Base-by-base conservation (phyloP, 2,797 vertebrate species). In the Loris lydekkerianus region DNA sequence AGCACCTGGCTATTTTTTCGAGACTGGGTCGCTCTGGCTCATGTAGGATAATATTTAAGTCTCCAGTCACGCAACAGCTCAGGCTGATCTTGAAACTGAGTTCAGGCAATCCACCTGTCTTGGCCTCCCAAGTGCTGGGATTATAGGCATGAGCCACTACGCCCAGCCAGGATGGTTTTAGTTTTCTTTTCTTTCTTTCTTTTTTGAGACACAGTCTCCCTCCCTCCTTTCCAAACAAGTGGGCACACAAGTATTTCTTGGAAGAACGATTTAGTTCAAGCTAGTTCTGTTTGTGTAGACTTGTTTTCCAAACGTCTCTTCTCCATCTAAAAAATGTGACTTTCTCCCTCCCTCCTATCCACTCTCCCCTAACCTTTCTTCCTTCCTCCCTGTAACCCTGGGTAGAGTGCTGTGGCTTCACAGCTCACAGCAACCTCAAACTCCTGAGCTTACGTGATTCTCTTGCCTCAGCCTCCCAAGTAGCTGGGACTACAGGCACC, bases 211-310 rank as follows among this genome's bases (percentile, higher is more conserved):
- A 80, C 3, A 49, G 49, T 49, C 49, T 49, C 49, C 13, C 11
- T 14, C 40, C 40, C 40, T 40, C 40, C 40, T 40, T 40, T 40
- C 40, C 40, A 40, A 3, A 40, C 40, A 77, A 84, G 69, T 77
- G 49, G 53, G 73, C 23, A 18, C 37, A 83, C 31, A 75, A 7
- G n/a, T 78, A 77, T 61, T 73, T 96, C 69, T 73, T 83, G 72
- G 84, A 94, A 85, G 82, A 94, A 72, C 81, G 76, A 86, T 69
- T 61, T 85, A 93, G 10, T 95, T 95, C 72, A 75, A 40, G 25
- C 73, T 89, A 65, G 75, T 93, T 96, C 18, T n/a, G 40, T 80
- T 95, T 93, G 83, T 86, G 86, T 95, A 89, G 80, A 63, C 21
- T 78, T 77, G 61, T 92, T 95, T 94, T 88, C 80, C 40, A 69